phyloP scores from a whole-genome alignment of 2,797 vertebrate species.

The Peromyscus attwateri region DNA sequence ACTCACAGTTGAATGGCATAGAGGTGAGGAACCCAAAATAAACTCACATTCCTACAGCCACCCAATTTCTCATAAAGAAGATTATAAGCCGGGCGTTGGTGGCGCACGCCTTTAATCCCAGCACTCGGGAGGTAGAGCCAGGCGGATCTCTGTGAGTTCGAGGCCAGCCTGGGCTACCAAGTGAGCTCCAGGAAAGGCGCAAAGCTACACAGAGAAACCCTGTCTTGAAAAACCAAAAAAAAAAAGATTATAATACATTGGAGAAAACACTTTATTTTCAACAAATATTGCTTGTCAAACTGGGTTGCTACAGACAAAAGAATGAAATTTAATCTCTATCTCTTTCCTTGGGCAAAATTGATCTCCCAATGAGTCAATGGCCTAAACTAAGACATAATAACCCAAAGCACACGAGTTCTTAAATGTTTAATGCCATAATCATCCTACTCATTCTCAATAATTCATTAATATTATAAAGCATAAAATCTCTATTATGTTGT shows the following conservation, averaged over 20 bases:
- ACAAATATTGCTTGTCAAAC: neutral
- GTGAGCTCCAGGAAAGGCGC: too few relatives aligned
- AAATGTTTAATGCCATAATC: neutral
- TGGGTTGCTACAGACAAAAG: neutral
- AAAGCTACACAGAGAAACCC: too few relatives aligned
- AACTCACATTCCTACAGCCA: too few relatives aligned
- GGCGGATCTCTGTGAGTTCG: too few relatives aligned
- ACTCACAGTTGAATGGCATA: neutral
- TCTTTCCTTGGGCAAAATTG: neutral
- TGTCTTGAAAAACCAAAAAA: too few relatives aligned
- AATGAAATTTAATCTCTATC: neutral
- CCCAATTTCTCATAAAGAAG: neutral
- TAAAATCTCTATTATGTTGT: neutral
- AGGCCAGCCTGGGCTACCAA: too few relatives aligned
- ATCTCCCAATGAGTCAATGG: too few relatives aligned
- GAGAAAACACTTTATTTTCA: neutral
- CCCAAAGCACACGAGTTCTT: neutral
- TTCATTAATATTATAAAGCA: neutral
- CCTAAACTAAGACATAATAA: neutral
- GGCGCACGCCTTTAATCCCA: too few relatives aligned
- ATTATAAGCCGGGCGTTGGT: too few relatives aligned
- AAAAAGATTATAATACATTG: neutral
- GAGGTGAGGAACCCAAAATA: neutral
- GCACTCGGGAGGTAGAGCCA: too few relatives aligned
- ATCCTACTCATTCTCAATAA: neutral